Base-by-base conservation (phyloP, 2,888 invertebrate genomes). In the Parnassius mnemosyne region DNA sequence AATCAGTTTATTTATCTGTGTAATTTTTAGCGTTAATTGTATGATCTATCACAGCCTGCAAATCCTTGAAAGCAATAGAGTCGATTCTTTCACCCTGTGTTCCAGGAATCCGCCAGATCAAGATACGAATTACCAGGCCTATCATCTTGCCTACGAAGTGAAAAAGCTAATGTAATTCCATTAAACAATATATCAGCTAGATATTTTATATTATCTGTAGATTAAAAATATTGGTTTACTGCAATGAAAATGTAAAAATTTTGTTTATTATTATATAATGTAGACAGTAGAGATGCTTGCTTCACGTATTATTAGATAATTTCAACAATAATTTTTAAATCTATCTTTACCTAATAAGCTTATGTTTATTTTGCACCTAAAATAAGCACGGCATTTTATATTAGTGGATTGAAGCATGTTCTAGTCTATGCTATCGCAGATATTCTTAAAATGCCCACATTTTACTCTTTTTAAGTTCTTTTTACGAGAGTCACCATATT, bases 141-240 rank as follows among this genome's bases (percentile, higher is more conserved):
- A 97, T 94, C 98, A 98, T 94, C 97, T 98, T 93, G 98, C 98
- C 95, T 98, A 98, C 95, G 98, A 98, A 97, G 98, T 98, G 95
- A 98, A 98, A 97, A 98, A 98, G 95, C 97, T 98, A 95, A 98
- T 98, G 98, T 98, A 98, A 95, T 97, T 85, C 76, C 78, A 60
- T 64, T 61, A 63, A 80, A 80, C 73, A 82, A 80, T 79, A 73
- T 86, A 81, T 86, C 85, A 84, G 85, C 84, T 89, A 89, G 87
- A 84, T 80, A 76, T 76, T 78, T 80, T 61, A 42, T 61, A 65
- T 64, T 68, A 63, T 67, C 47, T 46, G 65, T 65, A 66, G 65
- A 66, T 63, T 54, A 57, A 56, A 59, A 43, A 58, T 46, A 58
- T 61, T 62, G 51, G 54, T 64, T 60, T 50, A 44, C 46, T 56